Conservation (phyloP, 1,140 invertebrate genomes). For the Orius laevigatus region DNA sequence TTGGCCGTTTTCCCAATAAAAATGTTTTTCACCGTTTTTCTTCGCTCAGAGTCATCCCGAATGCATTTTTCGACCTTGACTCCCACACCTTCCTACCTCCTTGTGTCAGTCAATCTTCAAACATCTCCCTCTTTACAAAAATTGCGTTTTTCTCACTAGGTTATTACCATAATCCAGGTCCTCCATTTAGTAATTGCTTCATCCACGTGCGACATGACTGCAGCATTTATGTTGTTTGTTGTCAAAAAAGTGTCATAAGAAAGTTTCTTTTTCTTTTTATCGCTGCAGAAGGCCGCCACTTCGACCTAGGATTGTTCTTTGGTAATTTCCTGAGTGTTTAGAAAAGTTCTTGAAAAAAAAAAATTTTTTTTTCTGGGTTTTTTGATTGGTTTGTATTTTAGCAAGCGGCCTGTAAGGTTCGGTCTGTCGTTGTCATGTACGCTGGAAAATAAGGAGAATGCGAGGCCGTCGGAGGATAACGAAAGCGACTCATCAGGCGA, state of each 20-base stretch:
- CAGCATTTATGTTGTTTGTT: neutral
- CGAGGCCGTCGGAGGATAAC: slow-evolving; percentile 51
- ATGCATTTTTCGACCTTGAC: no score
- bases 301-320: slow-evolving; percentile 77
- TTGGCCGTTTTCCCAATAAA: no score
- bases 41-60: no score
- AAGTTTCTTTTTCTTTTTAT: slow-evolving; percentile 16
- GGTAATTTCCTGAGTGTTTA: slow-evolving; percentile 48
- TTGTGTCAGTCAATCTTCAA: no score
- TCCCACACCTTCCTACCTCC: no score
- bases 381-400: slow-evolving; percentile 21
- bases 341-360: neutral
- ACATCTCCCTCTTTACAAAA: no score
- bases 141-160: no score
- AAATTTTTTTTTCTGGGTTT: slow-evolving; percentile 4
- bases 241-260: neutral
- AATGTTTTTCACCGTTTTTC: no score
- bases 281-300: slow-evolving; percentile 56
- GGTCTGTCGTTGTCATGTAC: slow-evolving; percentile 51
- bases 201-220: neutral
- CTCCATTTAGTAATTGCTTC: neutral
- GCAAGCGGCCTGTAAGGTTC: slow-evolving; percentile 61
- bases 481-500: slow-evolving; percentile 32
- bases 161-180: no score
- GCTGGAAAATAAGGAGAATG: slow-evolving; percentile 71